These are phyloP conservation scores for Dunckerocampus dactyliophorus DNA, from an alignment of 2,113 vertebrate species.

Conservation along the genomic window DNA sequence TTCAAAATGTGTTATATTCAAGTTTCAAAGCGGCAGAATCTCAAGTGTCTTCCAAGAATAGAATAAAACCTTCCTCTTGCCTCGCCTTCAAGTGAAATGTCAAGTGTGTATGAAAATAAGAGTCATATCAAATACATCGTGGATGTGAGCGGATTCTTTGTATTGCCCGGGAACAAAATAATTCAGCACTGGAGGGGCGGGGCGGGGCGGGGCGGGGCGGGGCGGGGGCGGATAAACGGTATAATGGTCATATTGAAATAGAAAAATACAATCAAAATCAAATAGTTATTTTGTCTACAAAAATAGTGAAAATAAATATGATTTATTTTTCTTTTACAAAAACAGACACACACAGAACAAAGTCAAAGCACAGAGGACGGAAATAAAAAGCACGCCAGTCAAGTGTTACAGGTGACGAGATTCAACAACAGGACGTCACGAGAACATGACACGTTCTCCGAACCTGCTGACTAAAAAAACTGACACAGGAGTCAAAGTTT, in stretches of 20 bases:
- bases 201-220: constrained; percentile 13
- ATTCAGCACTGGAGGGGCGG: constrained; percentile 66
- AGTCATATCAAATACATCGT: constrained; percentile 59
- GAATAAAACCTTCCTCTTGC: constrained; percentile 95
- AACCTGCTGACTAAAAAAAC: no score
- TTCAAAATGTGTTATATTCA: constrained; percentile 99
- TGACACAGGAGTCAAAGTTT: no score
- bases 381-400: constrained; percentile 75
- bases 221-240: constrained; percentile 52
- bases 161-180: constrained; percentile 78
- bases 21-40: constrained; percentile 98
- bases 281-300: constrained; percentile 89
- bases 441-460: no score
- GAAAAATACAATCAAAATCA: constrained; percentile 99
- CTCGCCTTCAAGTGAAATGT: constrained; percentile 85
- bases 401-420: constrained; percentile 70
- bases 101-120: constrained; percentile 64
- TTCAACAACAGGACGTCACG: constrained; percentile 10
- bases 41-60: constrained; percentile 99
- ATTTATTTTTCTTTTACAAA: constrained; percentile 76
- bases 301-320: constrained; percentile 99
- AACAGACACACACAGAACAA: constrained; percentile 70
- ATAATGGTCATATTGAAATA: constrained; percentile 85
- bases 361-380: constrained; percentile 88
- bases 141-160: constrained; percentile 66